These are phyloP conservation scores for Cyclura pinguis DNA, from an alignment of 2,797 vertebrate species.

Conservation along the genomic window DNA sequence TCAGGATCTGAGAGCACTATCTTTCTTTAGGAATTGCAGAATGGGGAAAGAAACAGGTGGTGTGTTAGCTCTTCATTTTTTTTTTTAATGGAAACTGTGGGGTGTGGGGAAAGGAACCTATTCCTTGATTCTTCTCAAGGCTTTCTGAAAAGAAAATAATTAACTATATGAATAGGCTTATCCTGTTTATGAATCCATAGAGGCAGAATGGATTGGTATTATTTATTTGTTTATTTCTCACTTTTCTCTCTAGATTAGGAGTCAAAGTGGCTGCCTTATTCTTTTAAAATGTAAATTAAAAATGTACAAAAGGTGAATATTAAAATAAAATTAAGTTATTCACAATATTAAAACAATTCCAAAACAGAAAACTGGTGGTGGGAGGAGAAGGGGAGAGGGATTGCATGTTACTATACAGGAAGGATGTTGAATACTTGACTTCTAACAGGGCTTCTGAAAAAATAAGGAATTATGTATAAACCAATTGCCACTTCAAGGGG, in stretches of 20 bases:
- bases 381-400: no score
- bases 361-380: no score
- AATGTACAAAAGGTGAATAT: no score
- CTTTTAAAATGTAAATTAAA: no score
- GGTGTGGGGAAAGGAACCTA: not conserved
- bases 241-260: no score
- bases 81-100: not conserved
- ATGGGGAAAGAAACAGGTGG: not conserved
- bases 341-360: no score
- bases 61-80: not conserved
- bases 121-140: not conserved
- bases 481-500: constrained; percentile 1
- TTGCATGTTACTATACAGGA: no score
- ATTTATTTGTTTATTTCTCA: no score
- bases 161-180: constrained; percentile 21
- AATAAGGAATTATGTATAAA: not conserved
- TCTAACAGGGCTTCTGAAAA: not conserved
- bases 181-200: no score
- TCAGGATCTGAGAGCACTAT: not conserved
- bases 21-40: not conserved
- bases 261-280: no score
- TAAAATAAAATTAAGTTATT: no score
- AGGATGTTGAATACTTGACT: not conserved
- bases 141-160: not conserved
- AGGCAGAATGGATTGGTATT: no score